These are phyloP conservation scores for Eulacestoma nigropectus DNA, from an alignment of 2,113 vertebrate genomes.

Conservation along the genomic window DNA sequence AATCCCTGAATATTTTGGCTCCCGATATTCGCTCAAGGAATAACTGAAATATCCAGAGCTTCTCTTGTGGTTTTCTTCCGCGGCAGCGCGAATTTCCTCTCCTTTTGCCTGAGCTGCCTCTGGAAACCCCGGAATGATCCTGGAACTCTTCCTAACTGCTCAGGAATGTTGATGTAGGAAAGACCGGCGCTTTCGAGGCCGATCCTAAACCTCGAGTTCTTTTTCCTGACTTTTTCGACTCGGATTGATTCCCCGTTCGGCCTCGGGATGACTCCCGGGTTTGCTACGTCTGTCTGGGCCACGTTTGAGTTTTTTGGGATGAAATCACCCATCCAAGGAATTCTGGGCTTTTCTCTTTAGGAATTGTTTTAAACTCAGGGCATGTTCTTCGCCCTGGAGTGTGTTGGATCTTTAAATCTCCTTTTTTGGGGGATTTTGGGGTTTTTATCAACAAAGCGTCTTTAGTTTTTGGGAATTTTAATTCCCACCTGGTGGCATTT, in stretches of 20 bases:
- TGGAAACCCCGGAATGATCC: conserved; percentile 1
- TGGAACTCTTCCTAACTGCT: conserved; percentile 19
- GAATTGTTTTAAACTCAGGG: not conserved
- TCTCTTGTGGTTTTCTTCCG: conserved; percentile 21
- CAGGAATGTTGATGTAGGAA: conserved; percentile 38
- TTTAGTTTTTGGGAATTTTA: not conserved
- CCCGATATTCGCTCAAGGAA: not conserved
- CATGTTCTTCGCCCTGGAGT: rapidly evolving
- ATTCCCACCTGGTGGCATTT: not conserved
- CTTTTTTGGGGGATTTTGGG: not conserved
- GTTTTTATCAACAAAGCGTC: not conserved
- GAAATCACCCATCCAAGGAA: not conserved
- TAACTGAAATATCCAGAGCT: not conserved
- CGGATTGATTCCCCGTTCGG: not conserved
- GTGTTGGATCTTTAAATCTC: not conserved
- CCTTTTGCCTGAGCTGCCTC: not conserved
- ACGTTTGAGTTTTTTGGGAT: not conserved
- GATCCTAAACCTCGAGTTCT: not conserved
- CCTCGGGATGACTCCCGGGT: not conserved
- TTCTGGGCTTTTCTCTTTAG: not conserved
- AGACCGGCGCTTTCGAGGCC: conserved; percentile 41
- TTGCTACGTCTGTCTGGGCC: not conserved
- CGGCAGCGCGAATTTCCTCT: conserved; percentile 2
- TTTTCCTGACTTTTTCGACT: not conserved
- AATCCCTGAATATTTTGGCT: not conserved